These are phyloP conservation scores for Luidia sarsii DNA, from an alignment of 53 echinoderm and acorn worm species.

Conservation along the genomic window DNA sequence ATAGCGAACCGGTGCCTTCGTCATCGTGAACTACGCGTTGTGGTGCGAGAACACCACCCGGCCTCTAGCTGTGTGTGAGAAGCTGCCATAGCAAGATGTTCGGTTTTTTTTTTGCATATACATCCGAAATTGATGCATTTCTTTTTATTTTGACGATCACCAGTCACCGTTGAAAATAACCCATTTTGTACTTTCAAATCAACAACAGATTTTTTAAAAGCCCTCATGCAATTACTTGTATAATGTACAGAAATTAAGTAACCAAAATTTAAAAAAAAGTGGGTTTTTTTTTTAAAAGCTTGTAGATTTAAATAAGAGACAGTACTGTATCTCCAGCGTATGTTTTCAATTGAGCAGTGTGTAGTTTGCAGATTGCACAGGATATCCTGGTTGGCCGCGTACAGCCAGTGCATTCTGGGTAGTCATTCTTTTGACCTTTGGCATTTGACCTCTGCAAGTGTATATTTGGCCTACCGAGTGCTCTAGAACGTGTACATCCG, in stretches of 20 bases:
- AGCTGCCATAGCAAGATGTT: too few relatives aligned
- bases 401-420: constrained; percentile 37
- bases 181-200: too few relatives aligned
- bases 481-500: too few relatives aligned
- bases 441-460: constrained; percentile 41
- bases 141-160: too few relatives aligned
- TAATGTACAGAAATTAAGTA: too few relatives aligned
- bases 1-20: neutral
- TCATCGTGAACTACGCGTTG: constrained; percentile 1
- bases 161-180: too few relatives aligned
- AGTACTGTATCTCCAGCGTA: constrained; percentile 42
- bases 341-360: constrained; percentile 26
- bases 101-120: too few relatives aligned
- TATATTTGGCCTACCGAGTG: constrained; percentile 40
- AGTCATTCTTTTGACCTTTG: constrained; percentile 41
- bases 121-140: too few relatives aligned
- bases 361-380: neutral
- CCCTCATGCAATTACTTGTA: too few relatives aligned
- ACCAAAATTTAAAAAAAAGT: neutral
- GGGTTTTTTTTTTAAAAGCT: neutral
- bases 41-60: neutral
- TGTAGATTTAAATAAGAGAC: constrained; percentile 28
- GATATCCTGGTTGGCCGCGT: neutral
- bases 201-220: too few relatives aligned
- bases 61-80: too few relatives aligned